Evolutionary conservation across 2,113 vertebrate species (phyloP), one percentile per base, ranked within the genome.

Genomic region (Onychostruthus taczanowskii): DNA sequence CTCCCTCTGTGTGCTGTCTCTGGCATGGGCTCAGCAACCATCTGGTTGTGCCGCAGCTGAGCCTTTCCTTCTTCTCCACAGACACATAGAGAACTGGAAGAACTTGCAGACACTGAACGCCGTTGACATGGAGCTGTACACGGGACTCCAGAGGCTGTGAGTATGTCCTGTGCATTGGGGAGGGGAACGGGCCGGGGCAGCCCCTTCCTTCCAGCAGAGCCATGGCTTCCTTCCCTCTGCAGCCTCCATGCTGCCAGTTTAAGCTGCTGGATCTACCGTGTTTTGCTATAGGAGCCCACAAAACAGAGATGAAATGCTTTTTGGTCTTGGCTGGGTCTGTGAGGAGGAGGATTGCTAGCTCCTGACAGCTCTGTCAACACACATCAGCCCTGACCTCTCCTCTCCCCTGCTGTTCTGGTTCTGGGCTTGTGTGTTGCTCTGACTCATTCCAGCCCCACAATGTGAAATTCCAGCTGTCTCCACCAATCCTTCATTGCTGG

Each of bases 71-170:
- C 93, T 94, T 94, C 75, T 89, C 96, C 96, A 23, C 98, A 99
- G 99, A 99, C 98, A 99, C 98, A 99, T 99, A 97, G 99, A 99
- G 97, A 99, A 99, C 98, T 99, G 99, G 99, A 99, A 98, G 43
- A 98, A 98, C 75, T 96, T 99, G 96, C 98, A 99, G 96, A 99
- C 98, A 0, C 98, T 99, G 94, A 99, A 99, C 1, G 99, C 99
- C 0, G 98, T 99, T n/a, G 99, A 99, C 96, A 99, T 99, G 99
- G 99, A 99, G 96, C 99, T 99, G 90, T 99, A 99, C 97, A 99
- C 98, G 0, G 99, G 99, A 98, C 98, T 99, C 49, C 99, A 99
- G 97, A 99, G 98, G 97, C 98, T 99, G 99, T 99, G 97, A 99
- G 99, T 99, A 94, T 96, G 90, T 79, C 33, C 9, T 16, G 8